Percentiles rank a stretch among this genome's conserved stretches.
These are phyloP conservation scores for Hirtodrosophila histrioides DNA, from an alignment of 2,888 invertebrate species.

Conservation along the genomic window DNA sequence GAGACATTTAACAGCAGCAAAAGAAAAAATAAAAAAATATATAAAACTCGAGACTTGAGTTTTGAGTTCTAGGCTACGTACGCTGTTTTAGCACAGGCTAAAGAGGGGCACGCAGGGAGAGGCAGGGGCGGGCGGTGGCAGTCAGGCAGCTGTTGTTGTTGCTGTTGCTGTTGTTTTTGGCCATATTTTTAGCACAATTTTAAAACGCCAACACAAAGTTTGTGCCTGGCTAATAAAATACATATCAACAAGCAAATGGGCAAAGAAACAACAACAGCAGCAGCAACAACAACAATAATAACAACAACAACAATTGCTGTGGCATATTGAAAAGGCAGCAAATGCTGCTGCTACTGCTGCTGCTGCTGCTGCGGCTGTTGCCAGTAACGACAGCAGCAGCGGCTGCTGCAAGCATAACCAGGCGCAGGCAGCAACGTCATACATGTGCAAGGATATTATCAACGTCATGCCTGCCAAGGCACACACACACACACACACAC, in stretches of 20 bases:
- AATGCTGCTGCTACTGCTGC: conserved; percentile 35
- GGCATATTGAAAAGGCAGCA: conserved; percentile 63
- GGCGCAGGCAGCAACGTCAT: conserved; percentile 63
- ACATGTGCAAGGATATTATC: conserved; percentile 82
- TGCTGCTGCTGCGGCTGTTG: conserved; percentile 22
- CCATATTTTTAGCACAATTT: conserved; percentile 65
- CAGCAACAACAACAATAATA: conserved; percentile 45
- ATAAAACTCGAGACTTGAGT: conserved; percentile 40
- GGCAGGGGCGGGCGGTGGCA: conserved; percentile 5
- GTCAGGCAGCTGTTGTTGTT: conserved; percentile 9
- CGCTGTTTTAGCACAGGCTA: no score
- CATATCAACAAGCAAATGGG: conserved; percentile 69
- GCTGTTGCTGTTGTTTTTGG: conserved; percentile 13
- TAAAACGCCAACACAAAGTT: conserved; percentile 57
- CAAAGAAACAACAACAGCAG: conserved; percentile 28
- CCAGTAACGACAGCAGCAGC: conserved; percentile 26
- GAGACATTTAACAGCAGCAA: conserved; percentile 51
- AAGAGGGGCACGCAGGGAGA: no score
- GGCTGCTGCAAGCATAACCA: conserved; percentile 65
- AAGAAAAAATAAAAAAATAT: conserved; percentile 23
- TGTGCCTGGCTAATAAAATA: conserved; percentile 65
- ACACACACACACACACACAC: conserved; percentile 32
- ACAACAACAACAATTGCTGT: conserved; percentile 39
- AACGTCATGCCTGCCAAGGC: conserved; percentile 77
- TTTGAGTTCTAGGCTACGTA: conserved; percentile 42